Evolutionary conservation across 2,888 invertebrate species (phyloP), one percentile per base, ranked within the genome.

Genomic region (Phyllotreta striolata): DNA sequence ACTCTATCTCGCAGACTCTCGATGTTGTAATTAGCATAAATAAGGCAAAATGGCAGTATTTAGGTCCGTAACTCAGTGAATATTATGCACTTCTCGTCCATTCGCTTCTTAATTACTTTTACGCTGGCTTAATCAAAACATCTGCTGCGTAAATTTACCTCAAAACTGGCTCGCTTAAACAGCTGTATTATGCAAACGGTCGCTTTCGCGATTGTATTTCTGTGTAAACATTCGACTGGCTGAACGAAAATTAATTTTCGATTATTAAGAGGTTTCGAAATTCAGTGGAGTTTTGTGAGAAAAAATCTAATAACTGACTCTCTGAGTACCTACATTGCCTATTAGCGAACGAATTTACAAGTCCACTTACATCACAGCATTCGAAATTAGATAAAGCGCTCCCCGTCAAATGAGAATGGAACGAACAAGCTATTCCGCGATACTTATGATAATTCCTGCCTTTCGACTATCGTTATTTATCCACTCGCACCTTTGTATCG

Each of bases 71-170:
- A 72, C 65, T 76, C 71, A 72, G 54, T 39, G 65, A 69, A 71
- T 75, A 75, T 74, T 73, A 74, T 72, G 70, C 72, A 63, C 67
- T 66, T 71, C 71, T 72, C 68, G 71, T 70, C 70, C 72, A 61
- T 72, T 65, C 71, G 72, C 65, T 72, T 76, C 75, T 76, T 76
- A 76, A 76, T 76, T 75, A 75, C 74, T 74, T 75, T 73, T 74
- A 73, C 72, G 73, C 74, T 71, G 74, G 70, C 74, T 73, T 73
- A 76, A 77, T 77, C 76, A 77, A 76, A 77, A 76, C 77, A 77
- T 74, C 77, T 76, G 77, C 74, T 72, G 66, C 73, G 72, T 74
- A 75, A 74, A 74, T 71, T 73, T 68, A 66, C 66, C 69, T 70
- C 64, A 68, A 73, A 74, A 73, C 71, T 73, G 24, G 72, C 72